These are phyloP conservation scores for Blera fallax DNA, from an alignment of 2,888 invertebrate genomes.

Conservation along the genomic window DNA sequence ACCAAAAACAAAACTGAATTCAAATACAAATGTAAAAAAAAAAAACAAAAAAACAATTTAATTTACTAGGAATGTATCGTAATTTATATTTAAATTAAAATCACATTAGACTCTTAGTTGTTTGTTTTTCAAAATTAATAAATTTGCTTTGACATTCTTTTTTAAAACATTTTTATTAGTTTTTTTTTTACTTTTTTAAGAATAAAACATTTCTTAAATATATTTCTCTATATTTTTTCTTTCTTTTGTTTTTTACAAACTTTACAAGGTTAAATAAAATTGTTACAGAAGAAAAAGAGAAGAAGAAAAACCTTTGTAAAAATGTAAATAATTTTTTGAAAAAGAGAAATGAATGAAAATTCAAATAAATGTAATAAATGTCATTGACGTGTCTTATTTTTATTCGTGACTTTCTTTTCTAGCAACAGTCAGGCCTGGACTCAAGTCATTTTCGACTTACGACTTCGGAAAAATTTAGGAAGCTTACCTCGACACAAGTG, in stretches of 20 bases:
- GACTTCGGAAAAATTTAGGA: too few relatives aligned
- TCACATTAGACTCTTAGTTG: not conserved
- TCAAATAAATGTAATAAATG: slow-evolving; percentile 58
- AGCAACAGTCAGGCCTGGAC: too few relatives aligned
- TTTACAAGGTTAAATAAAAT: slow-evolving; percentile 54
- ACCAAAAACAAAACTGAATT: not conserved
- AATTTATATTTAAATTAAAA: slow-evolving; percentile 4
- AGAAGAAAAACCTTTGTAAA: slow-evolving; percentile 57
- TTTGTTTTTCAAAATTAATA: not conserved
- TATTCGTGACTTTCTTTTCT: not conserved
- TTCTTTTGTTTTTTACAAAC: slow-evolving; percentile 38
- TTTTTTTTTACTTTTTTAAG: not conserved
- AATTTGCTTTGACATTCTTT: not conserved
- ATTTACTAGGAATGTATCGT: not conserved
- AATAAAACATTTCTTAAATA: not conserved
- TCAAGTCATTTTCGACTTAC: too few relatives aligned
- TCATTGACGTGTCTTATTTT: not conserved
- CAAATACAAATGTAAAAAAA: not conserved
- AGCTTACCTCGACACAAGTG: too few relatives aligned
- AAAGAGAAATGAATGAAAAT: slow-evolving; percentile 52
- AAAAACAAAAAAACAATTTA: not conserved
- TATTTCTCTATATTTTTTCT: not conserved
- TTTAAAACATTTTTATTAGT: not conserved
- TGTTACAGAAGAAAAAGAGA: slow-evolving; percentile 33
- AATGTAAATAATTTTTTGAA: slow-evolving; percentile 66